These are phyloP conservation scores for Schizopygopsis malacanthus DNA, from an alignment of 2,797 vertebrate species.

Conservation along the genomic window DNA sequence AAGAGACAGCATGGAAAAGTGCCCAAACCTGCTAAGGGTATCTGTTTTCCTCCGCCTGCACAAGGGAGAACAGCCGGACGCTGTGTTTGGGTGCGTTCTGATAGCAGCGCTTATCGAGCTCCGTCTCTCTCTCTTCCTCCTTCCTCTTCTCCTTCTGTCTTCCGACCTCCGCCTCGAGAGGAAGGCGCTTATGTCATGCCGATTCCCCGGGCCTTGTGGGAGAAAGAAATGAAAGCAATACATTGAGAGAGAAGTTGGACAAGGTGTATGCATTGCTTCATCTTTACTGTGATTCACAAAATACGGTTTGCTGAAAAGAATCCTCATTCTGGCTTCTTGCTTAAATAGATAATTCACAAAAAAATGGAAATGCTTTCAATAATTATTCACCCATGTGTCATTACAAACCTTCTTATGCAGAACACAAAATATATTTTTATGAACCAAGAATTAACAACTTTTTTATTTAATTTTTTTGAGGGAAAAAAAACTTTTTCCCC, in stretches of 20 bases:
- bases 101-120: constrained; percentile 60
- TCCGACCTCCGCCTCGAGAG: constrained; percentile 55
- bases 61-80: constrained; percentile 56
- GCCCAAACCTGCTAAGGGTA: constrained; percentile 45
- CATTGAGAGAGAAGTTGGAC: constrained; percentile 14
- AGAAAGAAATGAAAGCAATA: constrained; percentile 35
- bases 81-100: constrained; percentile 61
- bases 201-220: constrained; percentile 45
- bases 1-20: constrained; percentile 58
- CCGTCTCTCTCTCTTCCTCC: constrained; percentile 53
- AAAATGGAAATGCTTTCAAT: background rate
- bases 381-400: background rate
- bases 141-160: constrained; percentile 55
- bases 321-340: background rate
- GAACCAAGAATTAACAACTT: background rate
- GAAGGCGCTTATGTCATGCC: constrained; percentile 58
- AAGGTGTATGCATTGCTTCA: background rate
- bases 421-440: background rate
- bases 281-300: background rate
- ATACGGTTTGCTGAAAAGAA: background rate
- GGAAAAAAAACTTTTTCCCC: too few species aligned
- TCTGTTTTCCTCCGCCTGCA: constrained; percentile 55
- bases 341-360: background rate
- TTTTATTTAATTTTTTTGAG: too few species aligned
- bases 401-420: background rate